Base-by-base conservation (phyloP, 2,797 vertebrate species). In the Syngnathus acus region DNA sequence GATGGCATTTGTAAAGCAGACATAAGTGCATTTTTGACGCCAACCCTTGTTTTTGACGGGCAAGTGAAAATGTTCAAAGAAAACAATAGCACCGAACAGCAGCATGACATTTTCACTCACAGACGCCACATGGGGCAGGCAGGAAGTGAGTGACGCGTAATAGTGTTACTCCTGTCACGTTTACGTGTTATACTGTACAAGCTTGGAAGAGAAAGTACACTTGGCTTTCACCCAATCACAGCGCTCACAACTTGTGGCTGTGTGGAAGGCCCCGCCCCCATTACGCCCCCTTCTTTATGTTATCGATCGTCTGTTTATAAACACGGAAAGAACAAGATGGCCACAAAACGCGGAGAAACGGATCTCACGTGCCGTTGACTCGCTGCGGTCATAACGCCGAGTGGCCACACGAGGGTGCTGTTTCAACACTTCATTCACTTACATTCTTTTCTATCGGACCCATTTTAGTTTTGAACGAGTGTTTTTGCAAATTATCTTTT, bases 271-370 rank as follows among this genome's bases (percentile, higher is more conserved):
- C n/a, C 39, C 55, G 26, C 55, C 74, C 73, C 64, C 65, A 45
- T 7, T 5, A 0, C 10, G 5, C 19, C 40, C 17, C 50, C 16
- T 14, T 26, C 26, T 39, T 64, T 47, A 50, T 51, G n/a, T 65
- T 68, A 75, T 67, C 23, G 23, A 45, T 64, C 26, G 1, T 91
- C 80, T 92, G 91, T 92, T 92, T 92, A 92, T 92, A 92, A 92
- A 92, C 90, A 92, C 76, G 82, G 82, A 90, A 89, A 90, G 90
- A 90, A 93, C 91, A 93, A 89, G 90, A 77, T 68, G 83, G 75
- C 39, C 9, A 9, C 17, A 90, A 92, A 90, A 69, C 77, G 8
- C 51, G 91, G 91, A 88, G 19, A 55, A 3, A 50, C 19, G 47
- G 62, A 48, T 8, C 17, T 11, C 6, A 1, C 26, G 4, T 21